Conservation (phyloP, 2,797 vertebrate genomes). For the Pangasius larnaudii region DNA sequence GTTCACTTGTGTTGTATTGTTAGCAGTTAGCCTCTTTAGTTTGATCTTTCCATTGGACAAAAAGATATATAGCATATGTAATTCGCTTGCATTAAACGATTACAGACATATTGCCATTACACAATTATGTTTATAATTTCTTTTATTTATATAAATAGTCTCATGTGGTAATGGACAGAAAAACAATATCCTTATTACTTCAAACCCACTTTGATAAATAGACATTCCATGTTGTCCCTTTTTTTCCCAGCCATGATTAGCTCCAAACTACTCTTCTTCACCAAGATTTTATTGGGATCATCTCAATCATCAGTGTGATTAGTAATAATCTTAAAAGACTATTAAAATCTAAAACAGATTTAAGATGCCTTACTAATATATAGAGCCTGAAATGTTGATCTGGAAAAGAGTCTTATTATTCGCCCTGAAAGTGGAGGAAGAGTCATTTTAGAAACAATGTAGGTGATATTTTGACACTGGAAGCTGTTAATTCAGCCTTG, state of each 20-base stretch:
- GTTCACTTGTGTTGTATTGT: not conserved
- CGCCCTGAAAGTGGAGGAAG: not conserved
- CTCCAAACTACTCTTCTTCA: not conserved
- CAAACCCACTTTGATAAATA: not conserved
- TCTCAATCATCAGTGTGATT: no score
- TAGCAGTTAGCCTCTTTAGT: not conserved
- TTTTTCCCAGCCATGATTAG: not conserved
- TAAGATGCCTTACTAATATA: not conserved
- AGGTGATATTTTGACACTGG: not conserved
- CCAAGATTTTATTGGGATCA: not conserved
- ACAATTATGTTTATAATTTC: not conserved
- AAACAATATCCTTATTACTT: not conserved
- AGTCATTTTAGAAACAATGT: not conserved
- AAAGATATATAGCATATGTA: not conserved
- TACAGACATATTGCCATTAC: not conserved
- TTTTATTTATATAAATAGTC: not conserved
- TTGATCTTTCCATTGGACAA: not conserved
- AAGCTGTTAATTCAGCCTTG: not conserved
- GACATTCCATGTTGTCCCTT: not conserved
- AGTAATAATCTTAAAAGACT: no score
- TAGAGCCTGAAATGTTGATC: not conserved
- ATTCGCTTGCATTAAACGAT: not conserved
- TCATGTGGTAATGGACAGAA: not conserved
- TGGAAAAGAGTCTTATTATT: not conserved
- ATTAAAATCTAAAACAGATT: not conserved